phyloP scores from a whole-genome alignment of 2,113 vertebrate species.

The Pedionomus torquatus region DNA sequence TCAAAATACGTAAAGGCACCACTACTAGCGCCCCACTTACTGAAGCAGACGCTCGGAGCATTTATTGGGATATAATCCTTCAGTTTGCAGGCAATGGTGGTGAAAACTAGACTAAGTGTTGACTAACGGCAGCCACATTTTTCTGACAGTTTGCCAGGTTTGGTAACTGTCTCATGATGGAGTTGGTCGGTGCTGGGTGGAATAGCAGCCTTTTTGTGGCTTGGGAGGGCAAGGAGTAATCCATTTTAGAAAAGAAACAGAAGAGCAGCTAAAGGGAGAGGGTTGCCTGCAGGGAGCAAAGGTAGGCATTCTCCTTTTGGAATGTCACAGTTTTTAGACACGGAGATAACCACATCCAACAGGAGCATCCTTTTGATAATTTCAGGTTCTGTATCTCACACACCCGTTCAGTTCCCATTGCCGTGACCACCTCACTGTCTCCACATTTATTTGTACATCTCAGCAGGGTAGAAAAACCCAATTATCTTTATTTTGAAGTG shows the following conservation, averaged over 20 bases:
- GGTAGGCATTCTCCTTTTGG: neutral
- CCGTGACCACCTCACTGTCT: neutral
- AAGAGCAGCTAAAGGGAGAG: neutral
- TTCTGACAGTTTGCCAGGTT: neutral
- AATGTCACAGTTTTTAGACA: neutral
- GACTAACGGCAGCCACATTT: fast-evolving
- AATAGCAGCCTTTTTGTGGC: neutral
- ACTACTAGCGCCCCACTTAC: neutral
- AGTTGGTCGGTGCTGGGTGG: neutral
- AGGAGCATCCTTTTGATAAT: neutral
- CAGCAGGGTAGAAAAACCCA: neutral
- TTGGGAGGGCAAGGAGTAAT: neutral
- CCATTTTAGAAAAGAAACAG: neutral
- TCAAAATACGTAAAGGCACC: neutral
- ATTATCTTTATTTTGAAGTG: neutral
- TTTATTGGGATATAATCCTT: neutral
- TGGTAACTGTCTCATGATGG: neutral
- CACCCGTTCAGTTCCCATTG: neutral
- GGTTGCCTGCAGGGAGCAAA: neutral
- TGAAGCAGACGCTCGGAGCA: neutral
- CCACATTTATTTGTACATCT: neutral
- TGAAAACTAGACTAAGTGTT: neutral
- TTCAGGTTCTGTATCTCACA: neutral
- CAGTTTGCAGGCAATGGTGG: neutral
- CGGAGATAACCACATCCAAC: neutral